Base-by-base conservation (phyloP, 2,113 vertebrate species). In the Cyanocitta stelleri region DNA sequence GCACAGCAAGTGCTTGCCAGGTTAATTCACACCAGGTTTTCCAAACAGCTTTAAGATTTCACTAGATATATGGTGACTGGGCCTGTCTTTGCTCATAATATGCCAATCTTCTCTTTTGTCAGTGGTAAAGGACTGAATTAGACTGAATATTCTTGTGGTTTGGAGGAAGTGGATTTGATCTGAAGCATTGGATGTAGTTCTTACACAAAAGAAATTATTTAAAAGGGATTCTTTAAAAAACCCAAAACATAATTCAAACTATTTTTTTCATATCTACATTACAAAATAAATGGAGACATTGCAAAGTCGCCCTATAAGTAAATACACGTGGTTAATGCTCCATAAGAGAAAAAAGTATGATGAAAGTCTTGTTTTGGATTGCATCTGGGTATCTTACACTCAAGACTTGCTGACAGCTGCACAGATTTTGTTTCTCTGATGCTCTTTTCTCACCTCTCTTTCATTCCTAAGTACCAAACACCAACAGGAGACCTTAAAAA, bases 241-340 rank as follows among this genome's bases (percentile, higher is more conserved):
- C 0, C 15, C 11, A 10, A 29, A 59, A 9, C 5, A 6, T 49
- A 26, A 43, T 21, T 39, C 10, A 22, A 21, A 2, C 1, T 9
- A 1, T 33, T 24, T 56, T 37, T 67, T 52, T 41, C 16, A 21
- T 48, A 18, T 11, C 30, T 69, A 5, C 10, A 9, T 62, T 76
- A 62, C 19, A 49, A 49, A 83, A 61, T 18, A 52, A 74, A 41
- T 30, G 4, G 33, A 74, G 9, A 10, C 21, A 39, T 51, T 74
- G 10, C 44, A 29, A 22, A 68, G 26, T 54, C 71, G 37, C 37
- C 7, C 8, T 71, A 1, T 48, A 30, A 76, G 59, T 59, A 79
- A 64, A 72, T 46, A 29, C 9, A 37, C 30, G 17, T 10, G 39
- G 16, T 44, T 63, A 68, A 68, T 75, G 23, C 43, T 69, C 24